These are phyloP conservation scores for Tachycineta bicolor DNA, from an alignment of 2,113 vertebrate genomes.

Conservation along the genomic window DNA sequence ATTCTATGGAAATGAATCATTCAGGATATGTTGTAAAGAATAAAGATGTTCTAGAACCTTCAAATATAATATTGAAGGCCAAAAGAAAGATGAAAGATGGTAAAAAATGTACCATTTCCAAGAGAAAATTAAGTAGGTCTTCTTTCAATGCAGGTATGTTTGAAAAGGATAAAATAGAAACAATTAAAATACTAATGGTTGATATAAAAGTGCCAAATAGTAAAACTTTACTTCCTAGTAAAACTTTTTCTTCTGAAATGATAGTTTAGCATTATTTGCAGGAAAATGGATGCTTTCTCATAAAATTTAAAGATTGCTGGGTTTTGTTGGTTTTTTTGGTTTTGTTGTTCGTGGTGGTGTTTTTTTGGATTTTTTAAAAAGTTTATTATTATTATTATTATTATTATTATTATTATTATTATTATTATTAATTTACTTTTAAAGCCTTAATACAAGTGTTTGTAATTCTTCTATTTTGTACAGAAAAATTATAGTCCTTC, in stretches of 20 bases:
- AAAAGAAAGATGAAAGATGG: neutral
- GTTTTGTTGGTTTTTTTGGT: neutral
- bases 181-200: neutral
- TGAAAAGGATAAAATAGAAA: constrained; percentile 7
- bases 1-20: neutral
- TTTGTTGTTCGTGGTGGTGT: too few relatives aligned
- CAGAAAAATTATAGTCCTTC: neutral
- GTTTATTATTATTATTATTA: too few relatives aligned
- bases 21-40: neutral
- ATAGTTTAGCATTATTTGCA: neutral
- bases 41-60: neutral
- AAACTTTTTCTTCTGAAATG: neutral
- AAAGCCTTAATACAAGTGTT: neutral
- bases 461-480: neutral
- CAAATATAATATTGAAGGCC: neutral
- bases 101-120: neutral
- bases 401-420: too few relatives aligned
- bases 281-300: neutral
- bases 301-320: neutral
- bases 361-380: too few relatives aligned
- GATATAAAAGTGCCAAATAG: neutral
- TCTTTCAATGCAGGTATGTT: neutral
- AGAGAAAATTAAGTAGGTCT: neutral
- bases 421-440: neutral
- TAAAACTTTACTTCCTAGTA: neutral